Base-by-base conservation (phyloP, 2,113 vertebrate species). In the Microtus montanus region DNA sequence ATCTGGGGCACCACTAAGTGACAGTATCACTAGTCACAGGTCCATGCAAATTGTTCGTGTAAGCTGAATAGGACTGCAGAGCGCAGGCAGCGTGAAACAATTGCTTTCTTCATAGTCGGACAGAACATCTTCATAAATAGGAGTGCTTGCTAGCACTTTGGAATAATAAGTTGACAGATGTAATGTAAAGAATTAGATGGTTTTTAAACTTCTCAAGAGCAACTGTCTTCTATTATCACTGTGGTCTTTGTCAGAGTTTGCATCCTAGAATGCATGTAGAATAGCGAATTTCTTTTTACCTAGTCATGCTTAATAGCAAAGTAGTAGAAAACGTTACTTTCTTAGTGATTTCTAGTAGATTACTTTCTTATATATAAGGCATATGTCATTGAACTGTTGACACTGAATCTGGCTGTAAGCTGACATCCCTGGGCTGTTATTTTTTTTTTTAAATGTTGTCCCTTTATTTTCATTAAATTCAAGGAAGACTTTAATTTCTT, bases 1-100 rank as follows among this genome's bases (percentile, higher is more conserved):
- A 71, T 97, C 96, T 97, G 96, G 98, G 97, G 96, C 97, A 98
- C 97, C 97, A 96, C 79, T 87, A 24, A 97, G 97, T 93, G 97
- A 98, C 97, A 97, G 96, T 94, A 89, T 98, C 97, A 35, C 97
- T 97, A 95, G 97, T 97, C 87, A 24, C 95, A 98, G 96, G 97
- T 98, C 97, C 97, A 98, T 97, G 97, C 96, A 94, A 52, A 97
- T 97, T 97, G 97, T 97, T 95, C 94, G 22, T 91, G 90, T 80
- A 33, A 94, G 93, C 96, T 98, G 98, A 97, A 98, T 94, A 90
- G 92, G 70, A 0, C 0, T 92, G 90, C 52, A 70, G 82, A 89
- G 83, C 63, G 1, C 54, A 92, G 89, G 58, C 83, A 44, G 90
- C 90, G 87, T 89, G 64, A 96, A 90, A 98, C 98, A 98, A 96